These are phyloP conservation scores for Vombatus ursinus DNA, from an alignment of 2,113 vertebrate genomes.

Conservation along the genomic window DNA sequence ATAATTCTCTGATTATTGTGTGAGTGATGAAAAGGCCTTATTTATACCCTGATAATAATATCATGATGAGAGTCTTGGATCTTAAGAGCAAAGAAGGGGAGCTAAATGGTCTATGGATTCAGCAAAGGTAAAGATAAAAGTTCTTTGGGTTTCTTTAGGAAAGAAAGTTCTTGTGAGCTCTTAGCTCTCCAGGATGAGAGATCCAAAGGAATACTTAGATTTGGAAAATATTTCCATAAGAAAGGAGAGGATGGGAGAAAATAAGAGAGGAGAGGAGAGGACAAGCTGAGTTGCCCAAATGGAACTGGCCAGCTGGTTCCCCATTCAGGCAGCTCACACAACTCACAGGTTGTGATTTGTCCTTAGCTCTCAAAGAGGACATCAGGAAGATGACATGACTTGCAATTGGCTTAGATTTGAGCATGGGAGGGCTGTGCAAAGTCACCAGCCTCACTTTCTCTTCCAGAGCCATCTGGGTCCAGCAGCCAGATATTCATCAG, in stretches of 20 bases:
- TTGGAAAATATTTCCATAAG: neutral
- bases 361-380: too few species aligned
- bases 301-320: too few species aligned
- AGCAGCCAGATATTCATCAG: too few species aligned
- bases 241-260: neutral
- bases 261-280: too few species aligned
- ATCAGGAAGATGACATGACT: too few species aligned
- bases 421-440: too few species aligned
- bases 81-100: constrained; percentile 1
- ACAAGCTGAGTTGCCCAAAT: too few species aligned
- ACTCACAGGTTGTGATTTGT: too few species aligned
- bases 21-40: constrained; percentile 17
- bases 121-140: neutral
- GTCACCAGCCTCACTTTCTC: too few species aligned
- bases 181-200: neutral
- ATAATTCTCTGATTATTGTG: constrained; percentile 2
- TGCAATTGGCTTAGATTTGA: too few species aligned
- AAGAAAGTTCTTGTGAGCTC: neutral
- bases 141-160: neutral
- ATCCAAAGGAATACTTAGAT: neutral
- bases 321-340: too few species aligned
- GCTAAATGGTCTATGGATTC: neutral
- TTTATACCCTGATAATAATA: constrained; percentile 44
- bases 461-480: too few species aligned
- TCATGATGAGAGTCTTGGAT: neutral